Evolutionary conservation across 2,797 vertebrate species (phyloP).

Genomic region (Arrhamphus sclerolepis): DNA sequence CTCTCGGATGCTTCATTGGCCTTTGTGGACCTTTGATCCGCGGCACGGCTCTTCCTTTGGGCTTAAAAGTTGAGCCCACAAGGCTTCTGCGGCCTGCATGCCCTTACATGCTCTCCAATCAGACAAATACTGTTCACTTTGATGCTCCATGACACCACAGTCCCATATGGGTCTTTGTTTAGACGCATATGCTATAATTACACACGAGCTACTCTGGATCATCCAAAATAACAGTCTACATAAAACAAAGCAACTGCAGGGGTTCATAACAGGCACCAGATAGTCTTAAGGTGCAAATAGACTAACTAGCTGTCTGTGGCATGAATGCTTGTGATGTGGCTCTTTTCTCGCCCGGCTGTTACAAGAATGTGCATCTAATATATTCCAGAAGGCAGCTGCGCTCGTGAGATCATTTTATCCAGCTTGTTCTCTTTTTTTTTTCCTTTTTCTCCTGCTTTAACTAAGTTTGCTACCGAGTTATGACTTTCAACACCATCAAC

Average conservation of each 20-base stretch:
- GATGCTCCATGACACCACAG: constrained; percentile 56
- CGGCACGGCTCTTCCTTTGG: constrained; percentile 48
- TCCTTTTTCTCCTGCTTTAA: constrained; percentile 27
- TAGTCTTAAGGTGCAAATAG: constrained; percentile 54
- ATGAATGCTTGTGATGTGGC: constrained; percentile 44
- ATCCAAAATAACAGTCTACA: constrained; percentile 67
- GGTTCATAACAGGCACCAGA: constrained; percentile 44
- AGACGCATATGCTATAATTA: constrained; percentile 70
- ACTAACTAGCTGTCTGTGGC: constrained; percentile 45
- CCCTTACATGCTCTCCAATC: constrained; percentile 62
- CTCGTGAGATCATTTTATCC: constrained; percentile 71
- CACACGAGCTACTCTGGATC: constrained; percentile 45
- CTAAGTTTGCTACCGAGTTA: constrained; percentile 45
- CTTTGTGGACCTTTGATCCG: constrained; percentile 65
- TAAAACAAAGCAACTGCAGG: constrained; percentile 54
- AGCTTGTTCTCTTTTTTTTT: not conserved
- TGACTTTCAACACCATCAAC: constrained; percentile 48
- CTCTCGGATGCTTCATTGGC: constrained; percentile 43
- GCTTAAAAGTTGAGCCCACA: constrained; percentile 54
- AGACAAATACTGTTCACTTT: constrained; percentile 63
- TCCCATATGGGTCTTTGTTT: constrained; percentile 52
- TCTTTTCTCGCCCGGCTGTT: constrained; percentile 21
- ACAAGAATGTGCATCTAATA: constrained; percentile 57
- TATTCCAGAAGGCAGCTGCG: constrained; percentile 65
- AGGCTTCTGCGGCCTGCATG: constrained; percentile 43